phyloP scores from a whole-genome alignment of 2,797 vertebrate species.

The Xyrichtys novacula region DNA sequence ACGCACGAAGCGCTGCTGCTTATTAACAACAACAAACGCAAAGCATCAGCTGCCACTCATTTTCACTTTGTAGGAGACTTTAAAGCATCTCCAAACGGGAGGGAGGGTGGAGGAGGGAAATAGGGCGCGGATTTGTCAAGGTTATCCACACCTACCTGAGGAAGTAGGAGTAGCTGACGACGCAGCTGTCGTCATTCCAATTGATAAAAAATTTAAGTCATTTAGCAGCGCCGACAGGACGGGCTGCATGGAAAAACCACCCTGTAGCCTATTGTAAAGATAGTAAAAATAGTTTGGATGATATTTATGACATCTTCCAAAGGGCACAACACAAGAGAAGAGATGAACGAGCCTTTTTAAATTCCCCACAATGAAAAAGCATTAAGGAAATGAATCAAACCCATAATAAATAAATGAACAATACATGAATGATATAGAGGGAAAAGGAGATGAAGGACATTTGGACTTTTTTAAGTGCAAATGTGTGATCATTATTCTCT shows the following conservation, averaged over 20 bases:
- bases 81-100: not conserved
- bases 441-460: not conserved
- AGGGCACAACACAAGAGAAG: conserved; percentile 2
- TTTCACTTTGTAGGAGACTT: conserved; percentile 37
- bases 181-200: conserved; percentile 59
- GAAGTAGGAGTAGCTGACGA: conserved; percentile 64
- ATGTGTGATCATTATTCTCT: not conserved
- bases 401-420: conserved; percentile 3
- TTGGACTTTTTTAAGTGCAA: not conserved
- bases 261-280: not conserved
- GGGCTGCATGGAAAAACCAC: not conserved
- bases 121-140: conserved; percentile 58
- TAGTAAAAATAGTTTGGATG: not conserved
- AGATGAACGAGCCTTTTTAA: not conserved
- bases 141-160: conserved; percentile 73
- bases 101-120: not conserved
- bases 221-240: conserved; percentile 4
- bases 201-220: conserved; percentile 44
- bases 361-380: not conserved
- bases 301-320: not conserved
- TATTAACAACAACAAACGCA: conserved; percentile 12
- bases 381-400: conserved; percentile 12
- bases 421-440: conserved; percentile 16
- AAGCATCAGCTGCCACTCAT: conserved; percentile 36
- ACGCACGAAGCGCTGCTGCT: conserved; percentile 66